A percentile compares a stretch with the other conserved stretches of the same genome.
These are phyloP conservation scores for Octomys mimax DNA, from an alignment of 2,797 vertebrate genomes.

Conservation along the genomic window DNA sequence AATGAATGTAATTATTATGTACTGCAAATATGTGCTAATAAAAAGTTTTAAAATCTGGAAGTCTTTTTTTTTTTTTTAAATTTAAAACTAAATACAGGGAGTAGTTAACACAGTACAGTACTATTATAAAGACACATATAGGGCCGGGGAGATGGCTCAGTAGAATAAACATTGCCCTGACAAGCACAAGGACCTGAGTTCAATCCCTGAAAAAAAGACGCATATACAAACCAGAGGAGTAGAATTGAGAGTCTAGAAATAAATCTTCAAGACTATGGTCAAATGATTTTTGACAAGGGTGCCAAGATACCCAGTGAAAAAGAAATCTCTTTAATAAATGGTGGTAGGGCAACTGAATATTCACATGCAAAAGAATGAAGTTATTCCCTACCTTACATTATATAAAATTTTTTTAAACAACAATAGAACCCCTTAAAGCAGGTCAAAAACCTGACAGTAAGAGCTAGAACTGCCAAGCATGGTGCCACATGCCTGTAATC, in stretches of 20 bases:
- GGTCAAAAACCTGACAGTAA: background rate
- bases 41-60: background rate
- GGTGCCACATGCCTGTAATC: background rate
- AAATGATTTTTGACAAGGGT: background rate
- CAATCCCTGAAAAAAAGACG: background rate
- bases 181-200: no score
- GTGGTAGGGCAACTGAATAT: background rate
- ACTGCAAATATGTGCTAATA: background rate
- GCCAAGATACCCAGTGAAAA: background rate
- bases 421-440: background rate
- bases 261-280: background rate
- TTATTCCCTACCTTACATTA: background rate
- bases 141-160: no score
- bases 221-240: background rate
- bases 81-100: background rate
- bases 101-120: background rate
- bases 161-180: no score
- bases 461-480: background rate
- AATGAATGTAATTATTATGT: background rate
- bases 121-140: background rate
- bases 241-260: background rate
- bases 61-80: background rate
- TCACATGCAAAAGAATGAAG: background rate
- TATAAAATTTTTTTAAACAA: background rate
- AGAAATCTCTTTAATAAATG: background rate